Percentiles rank a stretch among this genome's conserved stretches.
These are phyloP conservation scores for Trogon surrucura DNA, from an alignment of 2,113 vertebrate genomes.

Conservation along the genomic window DNA sequence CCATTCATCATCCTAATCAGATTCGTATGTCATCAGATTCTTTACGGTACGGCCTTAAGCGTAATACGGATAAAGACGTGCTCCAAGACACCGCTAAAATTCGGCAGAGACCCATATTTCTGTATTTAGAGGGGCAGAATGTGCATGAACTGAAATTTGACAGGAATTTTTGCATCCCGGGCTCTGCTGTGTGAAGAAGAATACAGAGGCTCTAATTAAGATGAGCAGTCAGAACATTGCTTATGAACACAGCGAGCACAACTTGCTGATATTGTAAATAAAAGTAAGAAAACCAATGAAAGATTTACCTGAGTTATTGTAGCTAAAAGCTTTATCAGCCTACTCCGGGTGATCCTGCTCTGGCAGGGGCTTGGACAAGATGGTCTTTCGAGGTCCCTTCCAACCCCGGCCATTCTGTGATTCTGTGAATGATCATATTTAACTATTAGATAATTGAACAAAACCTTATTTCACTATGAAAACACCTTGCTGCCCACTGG, in stretches of 20 bases:
- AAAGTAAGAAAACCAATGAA: not conserved
- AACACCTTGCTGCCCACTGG: not conserved
- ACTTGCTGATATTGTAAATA: not conserved
- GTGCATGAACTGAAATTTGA: not conserved
- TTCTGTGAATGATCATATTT: not conserved
- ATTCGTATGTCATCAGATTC: not conserved
- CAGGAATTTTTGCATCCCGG: not conserved
- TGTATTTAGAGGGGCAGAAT: not conserved
- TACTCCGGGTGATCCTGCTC: too few species aligned
- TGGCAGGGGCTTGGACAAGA: too few species aligned
- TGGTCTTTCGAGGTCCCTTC: too few species aligned
- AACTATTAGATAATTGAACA: not conserved
- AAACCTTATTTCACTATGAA: not conserved
- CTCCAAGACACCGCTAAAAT: not conserved
- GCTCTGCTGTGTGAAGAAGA: not conserved
- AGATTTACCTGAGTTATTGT: not conserved
- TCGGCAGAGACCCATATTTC: not conserved
- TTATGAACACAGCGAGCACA: not conserved
- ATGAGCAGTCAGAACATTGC: not conserved
- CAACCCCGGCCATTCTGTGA: too few species aligned
- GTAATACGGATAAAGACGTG: not conserved
- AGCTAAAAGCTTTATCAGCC: not conserved
- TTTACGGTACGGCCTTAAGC: not conserved
- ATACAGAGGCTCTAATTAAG: not conserved
- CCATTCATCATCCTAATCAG: not conserved